A percentile compares a stretch with the other conserved stretches of the same genome.
Conservation (phyloP, 2,113 vertebrate genomes). For the Oxygymnocypris stewartii region DNA sequence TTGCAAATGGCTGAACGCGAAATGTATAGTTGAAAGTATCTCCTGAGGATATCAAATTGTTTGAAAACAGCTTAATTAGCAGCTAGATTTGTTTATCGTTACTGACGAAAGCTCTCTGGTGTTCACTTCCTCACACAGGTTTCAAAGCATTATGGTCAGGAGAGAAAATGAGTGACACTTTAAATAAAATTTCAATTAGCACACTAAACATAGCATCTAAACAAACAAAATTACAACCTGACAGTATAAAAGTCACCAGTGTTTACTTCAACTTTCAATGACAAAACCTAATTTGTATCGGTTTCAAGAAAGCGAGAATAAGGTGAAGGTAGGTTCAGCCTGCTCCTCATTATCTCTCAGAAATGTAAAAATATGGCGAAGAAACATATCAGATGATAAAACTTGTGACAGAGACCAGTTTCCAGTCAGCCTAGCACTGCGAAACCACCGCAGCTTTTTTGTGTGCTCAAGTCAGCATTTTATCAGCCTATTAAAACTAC, state of each 20-base stretch:
- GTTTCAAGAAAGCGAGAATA: background rate
- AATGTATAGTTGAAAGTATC: slow-evolving; percentile 17
- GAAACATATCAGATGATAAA: slow-evolving; percentile 10
- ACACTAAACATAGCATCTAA: background rate
- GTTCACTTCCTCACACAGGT: background rate
- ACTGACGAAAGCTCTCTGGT: slow-evolving; percentile 24
- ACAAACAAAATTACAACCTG: background rate
- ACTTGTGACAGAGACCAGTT: slow-evolving; percentile 12
- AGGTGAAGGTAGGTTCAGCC: background rate
- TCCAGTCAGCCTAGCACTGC: slow-evolving; percentile 14
- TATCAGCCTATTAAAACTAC: slow-evolving; percentile 46
- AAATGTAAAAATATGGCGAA: slow-evolving; percentile 16
- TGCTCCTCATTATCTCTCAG: slow-evolving; percentile 15
- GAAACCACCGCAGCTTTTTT: slow-evolving; percentile 29
- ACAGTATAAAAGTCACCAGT: background rate
- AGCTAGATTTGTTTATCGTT: background rate
- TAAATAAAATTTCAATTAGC: slow-evolving; percentile 4
- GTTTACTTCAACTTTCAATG: slow-evolving; percentile 1
- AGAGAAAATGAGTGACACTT: background rate
- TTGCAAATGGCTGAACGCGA: slow-evolving; percentile 24
- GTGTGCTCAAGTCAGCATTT: slow-evolving; percentile 49
- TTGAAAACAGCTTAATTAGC: slow-evolving; percentile 55
- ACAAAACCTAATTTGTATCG: background rate
- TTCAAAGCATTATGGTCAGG: slow-evolving; percentile 14
- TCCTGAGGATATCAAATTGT: slow-evolving; percentile 40